phyloP scores from a whole-genome alignment of 2,888 invertebrate species.

The Catonia carolina region DNA sequence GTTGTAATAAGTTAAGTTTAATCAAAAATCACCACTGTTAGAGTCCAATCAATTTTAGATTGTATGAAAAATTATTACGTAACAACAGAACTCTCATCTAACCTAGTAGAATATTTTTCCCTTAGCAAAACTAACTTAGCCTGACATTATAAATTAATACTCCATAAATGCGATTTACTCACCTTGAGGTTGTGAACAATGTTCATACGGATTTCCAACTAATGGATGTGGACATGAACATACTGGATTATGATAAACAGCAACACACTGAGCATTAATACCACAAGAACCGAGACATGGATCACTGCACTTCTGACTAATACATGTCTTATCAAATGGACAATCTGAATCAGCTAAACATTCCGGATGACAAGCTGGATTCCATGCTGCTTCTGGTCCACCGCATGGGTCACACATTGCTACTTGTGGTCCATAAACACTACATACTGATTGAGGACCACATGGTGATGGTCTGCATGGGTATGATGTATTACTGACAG shows the following conservation, averaged over 20 bases:
- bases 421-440: slow-evolving; percentile 63
- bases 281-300: slow-evolving; percentile 77
- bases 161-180: too few species aligned
- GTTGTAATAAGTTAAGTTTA: too few species aligned
- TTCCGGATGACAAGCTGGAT: slow-evolving; percentile 73
- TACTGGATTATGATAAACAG: slow-evolving; percentile 65
- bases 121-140: too few species aligned
- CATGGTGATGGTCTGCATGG: slow-evolving; percentile 77
- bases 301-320: slow-evolving; percentile 65
- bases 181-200: slow-evolving; percentile 57
- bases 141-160: too few species aligned
- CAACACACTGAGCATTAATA: slow-evolving; percentile 60
- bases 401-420: slow-evolving; percentile 74
- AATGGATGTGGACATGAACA: slow-evolving; percentile 62
- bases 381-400: slow-evolving; percentile 58
- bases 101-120: too few species aligned
- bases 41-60: too few species aligned
- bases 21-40: too few species aligned
- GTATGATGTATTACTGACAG: slow-evolving; percentile 54
- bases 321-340: slow-evolving; percentile 66
- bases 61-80: too few species aligned
- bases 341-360: slow-evolving; percentile 76
- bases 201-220: slow-evolving; percentile 70
- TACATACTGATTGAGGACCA: slow-evolving; percentile 59
- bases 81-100: too few species aligned